Evolutionary conservation across 2,113 vertebrate genomes (phyloP).

Genomic region (Acrocephalus kingi): DNA sequence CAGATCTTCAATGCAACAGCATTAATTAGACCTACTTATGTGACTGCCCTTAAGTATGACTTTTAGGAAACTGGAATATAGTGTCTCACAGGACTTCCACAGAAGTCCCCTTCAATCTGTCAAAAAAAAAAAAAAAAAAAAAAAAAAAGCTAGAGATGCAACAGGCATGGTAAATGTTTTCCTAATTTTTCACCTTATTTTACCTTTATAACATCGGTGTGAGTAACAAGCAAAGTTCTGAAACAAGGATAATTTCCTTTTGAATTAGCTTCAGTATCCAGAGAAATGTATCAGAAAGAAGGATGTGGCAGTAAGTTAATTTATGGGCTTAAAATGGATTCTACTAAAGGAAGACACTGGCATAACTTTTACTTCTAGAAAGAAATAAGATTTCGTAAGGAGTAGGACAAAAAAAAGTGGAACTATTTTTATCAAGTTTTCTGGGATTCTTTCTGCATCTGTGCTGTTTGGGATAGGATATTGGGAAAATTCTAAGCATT

Average conservation of each 20-base stretch:
- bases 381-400: background rate
- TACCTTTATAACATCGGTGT: background rate
- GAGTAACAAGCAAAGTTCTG: background rate
- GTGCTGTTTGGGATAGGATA: background rate
- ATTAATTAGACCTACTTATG: background rate
- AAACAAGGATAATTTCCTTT: background rate
- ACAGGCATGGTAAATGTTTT: background rate
- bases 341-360: background rate
- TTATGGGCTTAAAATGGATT: background rate
- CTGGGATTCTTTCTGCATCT: background rate
- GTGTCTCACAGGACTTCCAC: background rate
- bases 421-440: background rate
- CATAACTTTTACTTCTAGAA: background rate
- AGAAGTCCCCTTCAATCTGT: background rate
- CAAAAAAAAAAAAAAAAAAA: background rate
- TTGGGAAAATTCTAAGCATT: background rate
- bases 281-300: background rate
- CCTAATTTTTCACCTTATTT: background rate
- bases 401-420: rapidly evolving
- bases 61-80: background rate
- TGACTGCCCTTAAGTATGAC: background rate
- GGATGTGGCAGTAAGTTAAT: background rate
- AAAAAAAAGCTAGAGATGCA: background rate
- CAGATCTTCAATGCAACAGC: background rate
- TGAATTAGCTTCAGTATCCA: background rate